A percentile compares a stretch with the other conserved stretches of the same genome.
Conservation (phyloP, 2,797 vertebrate species). For the Spinus pinus region DNA sequence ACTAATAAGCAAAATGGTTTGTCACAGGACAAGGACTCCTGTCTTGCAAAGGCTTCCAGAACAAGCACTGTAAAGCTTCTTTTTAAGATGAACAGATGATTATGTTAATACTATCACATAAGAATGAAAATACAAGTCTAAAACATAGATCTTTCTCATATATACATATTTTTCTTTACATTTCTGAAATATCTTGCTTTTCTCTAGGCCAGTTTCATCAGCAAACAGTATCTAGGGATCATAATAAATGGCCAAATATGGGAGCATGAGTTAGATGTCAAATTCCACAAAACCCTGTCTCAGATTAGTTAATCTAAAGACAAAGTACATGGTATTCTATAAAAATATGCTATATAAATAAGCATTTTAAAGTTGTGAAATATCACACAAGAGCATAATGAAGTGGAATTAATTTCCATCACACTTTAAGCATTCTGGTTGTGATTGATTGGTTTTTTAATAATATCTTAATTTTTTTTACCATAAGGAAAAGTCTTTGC, state of each 20-base stretch:
- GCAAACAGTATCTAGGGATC: not conserved
- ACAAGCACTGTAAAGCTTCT: not conserved
- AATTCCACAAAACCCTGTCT: not conserved
- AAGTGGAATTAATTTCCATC: not conserved
- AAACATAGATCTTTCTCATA: not conserved
- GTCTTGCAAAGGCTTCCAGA: not conserved
- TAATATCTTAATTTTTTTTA: not conserved
- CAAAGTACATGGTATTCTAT: not conserved
- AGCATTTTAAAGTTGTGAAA: not conserved
- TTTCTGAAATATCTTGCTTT: not conserved
- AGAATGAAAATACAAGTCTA: not conserved
- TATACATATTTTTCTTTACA: not conserved
- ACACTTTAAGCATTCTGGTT: not conserved
- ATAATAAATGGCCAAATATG: not conserved
- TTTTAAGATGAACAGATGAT: not conserved
- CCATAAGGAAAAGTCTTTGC: fast-evolving
- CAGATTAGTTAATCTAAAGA: not conserved
- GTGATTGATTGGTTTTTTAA: fast-evolving
- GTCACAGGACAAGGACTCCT: not conserved
- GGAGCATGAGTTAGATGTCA: not conserved
- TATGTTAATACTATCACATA: not conserved
- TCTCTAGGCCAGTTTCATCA: not conserved
- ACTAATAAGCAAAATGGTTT: not conserved
- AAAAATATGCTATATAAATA: not conserved
- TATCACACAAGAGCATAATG: not conserved